A percentile compares a stretch with the other conserved stretches of the same genome.
These are phyloP conservation scores for Tetragonula carbonaria DNA, from an alignment of 2,888 invertebrate genomes.

Conservation along the genomic window DNA sequence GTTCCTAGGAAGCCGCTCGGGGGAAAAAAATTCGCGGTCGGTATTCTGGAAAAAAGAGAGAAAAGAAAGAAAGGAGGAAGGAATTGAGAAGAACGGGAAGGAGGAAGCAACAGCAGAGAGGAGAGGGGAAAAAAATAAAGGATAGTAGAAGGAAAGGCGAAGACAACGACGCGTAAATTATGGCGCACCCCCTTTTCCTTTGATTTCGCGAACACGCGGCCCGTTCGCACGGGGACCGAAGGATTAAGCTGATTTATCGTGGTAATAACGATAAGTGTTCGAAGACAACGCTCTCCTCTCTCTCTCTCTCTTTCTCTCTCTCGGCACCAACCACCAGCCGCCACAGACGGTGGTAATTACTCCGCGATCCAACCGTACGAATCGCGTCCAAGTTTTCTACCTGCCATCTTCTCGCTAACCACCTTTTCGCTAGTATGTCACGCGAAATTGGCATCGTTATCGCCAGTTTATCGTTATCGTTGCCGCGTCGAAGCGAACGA, in stretches of 20 bases:
- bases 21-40: constrained; percentile 20
- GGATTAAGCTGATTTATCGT: constrained; percentile 65
- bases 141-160: background rate
- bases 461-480: constrained; percentile 71
- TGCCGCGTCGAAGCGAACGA: constrained; percentile 43
- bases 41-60: background rate
- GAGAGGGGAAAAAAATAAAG: background rate
- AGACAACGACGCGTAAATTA: constrained; percentile 37
- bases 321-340: background rate
- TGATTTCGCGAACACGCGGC: constrained; percentile 44
- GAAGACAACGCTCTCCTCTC: constrained; percentile 46
- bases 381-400: constrained; percentile 61
- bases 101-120: background rate
- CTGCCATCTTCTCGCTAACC: constrained; percentile 23
- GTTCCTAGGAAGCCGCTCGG: constrained; percentile 28
- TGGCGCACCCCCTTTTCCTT: constrained; percentile 8
- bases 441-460: constrained; percentile 69
- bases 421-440: constrained; percentile 49
- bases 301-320: constrained; percentile 9
- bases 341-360: constrained; percentile 55
- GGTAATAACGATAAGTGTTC: constrained; percentile 66
- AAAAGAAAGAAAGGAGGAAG: background rate
- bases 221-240: constrained; percentile 32
- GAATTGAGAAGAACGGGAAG: background rate
- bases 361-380: constrained; percentile 60